Evolutionary conservation across 2,113 vertebrate species (phyloP).

Genomic region (Dolichotis patagonum): DNA sequence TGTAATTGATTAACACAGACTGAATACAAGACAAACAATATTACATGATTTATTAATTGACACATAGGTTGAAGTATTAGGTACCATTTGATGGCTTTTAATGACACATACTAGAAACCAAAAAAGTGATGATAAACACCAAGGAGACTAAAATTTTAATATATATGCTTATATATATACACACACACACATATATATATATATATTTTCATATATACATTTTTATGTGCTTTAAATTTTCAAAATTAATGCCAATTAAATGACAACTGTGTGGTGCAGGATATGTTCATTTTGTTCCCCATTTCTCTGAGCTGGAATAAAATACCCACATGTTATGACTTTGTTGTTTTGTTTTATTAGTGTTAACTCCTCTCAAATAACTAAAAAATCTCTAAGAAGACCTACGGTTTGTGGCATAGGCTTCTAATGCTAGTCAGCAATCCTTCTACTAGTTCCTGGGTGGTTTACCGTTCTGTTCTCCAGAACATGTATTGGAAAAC

Average conservation of each 20-base stretch:
- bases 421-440: neutral
- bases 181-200: too few species aligned
- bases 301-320: constrained; percentile 66
- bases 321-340: constrained; percentile 61
- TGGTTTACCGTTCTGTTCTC: constrained; percentile 36
- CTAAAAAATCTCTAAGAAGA: constrained; percentile 7
- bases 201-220: neutral
- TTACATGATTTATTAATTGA: neutral
- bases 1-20: constrained; percentile 46
- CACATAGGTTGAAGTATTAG: neutral
- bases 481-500: neutral
- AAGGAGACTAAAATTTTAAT: constrained; percentile 51
- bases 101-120: neutral
- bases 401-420: neutral
- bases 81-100: constrained; percentile 15
- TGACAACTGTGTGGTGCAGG: constrained; percentile 38
- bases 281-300: neutral
- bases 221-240: constrained; percentile 56
- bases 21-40: constrained; percentile 36
- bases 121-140: constrained; percentile 7
- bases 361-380: constrained; percentile 30
- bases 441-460: neutral
- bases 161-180: neutral
- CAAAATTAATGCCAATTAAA: constrained; percentile 48
- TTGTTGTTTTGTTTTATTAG: constrained; percentile 65